Percentiles rank a stretch among this genome's conserved stretches.
These are phyloP conservation scores for Typhlichthys subterraneus DNA, from an alignment of 2,797 vertebrate genomes.

Conservation along the genomic window DNA sequence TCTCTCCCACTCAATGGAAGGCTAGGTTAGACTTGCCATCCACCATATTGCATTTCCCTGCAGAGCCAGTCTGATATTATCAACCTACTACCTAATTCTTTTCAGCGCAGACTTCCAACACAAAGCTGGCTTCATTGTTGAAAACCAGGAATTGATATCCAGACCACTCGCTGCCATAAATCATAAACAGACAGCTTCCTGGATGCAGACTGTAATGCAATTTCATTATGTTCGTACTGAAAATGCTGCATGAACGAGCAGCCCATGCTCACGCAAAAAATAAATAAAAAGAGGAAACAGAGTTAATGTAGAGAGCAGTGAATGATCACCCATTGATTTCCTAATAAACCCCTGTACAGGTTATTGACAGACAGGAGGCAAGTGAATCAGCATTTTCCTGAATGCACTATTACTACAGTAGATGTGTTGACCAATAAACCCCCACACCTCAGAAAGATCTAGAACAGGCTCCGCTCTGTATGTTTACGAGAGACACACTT, in stretches of 20 bases:
- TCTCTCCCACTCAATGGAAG: not conserved
- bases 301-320: slow-evolving; percentile 18
- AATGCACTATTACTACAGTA: slow-evolving; percentile 5
- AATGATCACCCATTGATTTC: slow-evolving; percentile 19
- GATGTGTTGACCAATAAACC: not conserved
- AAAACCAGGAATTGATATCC: slow-evolving; percentile 28
- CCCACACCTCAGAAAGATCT: not conserved
- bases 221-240: slow-evolving; percentile 37
- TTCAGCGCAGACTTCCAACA: slow-evolving; percentile 27
- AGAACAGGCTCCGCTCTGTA: slow-evolving; percentile 4
- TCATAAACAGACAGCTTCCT: slow-evolving; percentile 40
- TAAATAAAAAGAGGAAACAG: slow-evolving; percentile 12
- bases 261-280: slow-evolving; percentile 4
- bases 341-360: slow-evolving; percentile 16
- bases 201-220: slow-evolving; percentile 30
- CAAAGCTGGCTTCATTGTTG: slow-evolving; percentile 29
- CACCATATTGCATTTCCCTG: slow-evolving; percentile 23
- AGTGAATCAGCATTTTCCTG: not conserved
- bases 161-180: slow-evolving; percentile 33
- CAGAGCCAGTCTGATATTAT: slow-evolving; percentile 19
- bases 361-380: slow-evolving; percentile 12
- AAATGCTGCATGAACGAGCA: slow-evolving; percentile 16
- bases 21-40: not conserved
- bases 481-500: slow-evolving; percentile 19
- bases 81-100: slow-evolving; percentile 34